Base-by-base conservation (phyloP, 2,888 invertebrate genomes). In the Ochropleura leucogaster region DNA sequence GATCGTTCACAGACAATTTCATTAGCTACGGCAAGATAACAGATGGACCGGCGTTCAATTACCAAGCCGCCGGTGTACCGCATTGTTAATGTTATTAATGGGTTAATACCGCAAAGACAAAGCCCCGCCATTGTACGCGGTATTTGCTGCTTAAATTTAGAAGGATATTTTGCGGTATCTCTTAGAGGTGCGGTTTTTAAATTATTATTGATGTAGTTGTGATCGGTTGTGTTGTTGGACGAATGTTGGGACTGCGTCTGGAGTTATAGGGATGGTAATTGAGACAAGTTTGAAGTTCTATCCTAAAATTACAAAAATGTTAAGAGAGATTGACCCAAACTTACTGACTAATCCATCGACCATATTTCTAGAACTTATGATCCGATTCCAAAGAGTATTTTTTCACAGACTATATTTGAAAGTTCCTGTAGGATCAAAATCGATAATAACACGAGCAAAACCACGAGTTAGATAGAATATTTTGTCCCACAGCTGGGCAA, bases 1-100 rank as follows among this genome's bases (percentile, higher is more conserved):
- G 89, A 92, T 88, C 85, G 78, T 87, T 89, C 88, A 85, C 89
- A 89, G 91, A 91, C 92, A 92, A 92, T 94, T 92, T 91, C 90
- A 93, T 93, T 92, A 92, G 84, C 82, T 77, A 85, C 82, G 87
- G 75, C 88, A 89, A 91, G 92, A 93, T 93, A 93, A 92, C 90
- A 90, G 92, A 93, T 91, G 92, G 90, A 88, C 88, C 83, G 89
- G 53, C 87, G 91, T 92, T 92, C 93, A 91, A 94, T 94, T 93
- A 92, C 90, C 89, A 87, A 62, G 74, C 74, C 65, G 87, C 79
- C 84, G 87, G 90, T 89, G 80, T 85, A 89, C 90, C 92, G 92
- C 93, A 93, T 93, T 93, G 93, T 93, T 90, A 90, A 90, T 92
- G 91, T 93, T 94, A 93, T 94, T 94, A 94, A 94, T 93, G 92